Conservation (phyloP, 2,113 vertebrate genomes). For the Myotis lucifugus region DNA sequence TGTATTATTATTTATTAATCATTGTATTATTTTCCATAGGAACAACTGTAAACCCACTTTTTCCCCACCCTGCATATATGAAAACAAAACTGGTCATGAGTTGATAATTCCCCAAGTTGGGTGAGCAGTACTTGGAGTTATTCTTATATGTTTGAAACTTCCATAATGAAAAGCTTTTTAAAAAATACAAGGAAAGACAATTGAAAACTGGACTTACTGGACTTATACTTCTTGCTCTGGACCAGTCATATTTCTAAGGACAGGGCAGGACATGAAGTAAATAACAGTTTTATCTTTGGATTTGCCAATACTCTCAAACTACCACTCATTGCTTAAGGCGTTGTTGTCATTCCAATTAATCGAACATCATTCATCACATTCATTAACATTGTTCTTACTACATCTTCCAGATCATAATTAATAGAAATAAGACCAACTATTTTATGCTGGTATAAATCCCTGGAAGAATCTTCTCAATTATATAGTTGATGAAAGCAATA, state of each 20-base stretch:
- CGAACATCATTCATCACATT: constrained; percentile 76
- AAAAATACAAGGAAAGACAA: constrained; percentile 6
- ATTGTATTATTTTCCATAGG: background rate
- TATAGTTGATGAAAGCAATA: constrained; percentile 76
- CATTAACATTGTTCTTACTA: constrained; percentile 74
- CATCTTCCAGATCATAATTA: constrained; percentile 78
- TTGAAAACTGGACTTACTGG: background rate
- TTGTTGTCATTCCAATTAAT: constrained; percentile 78
- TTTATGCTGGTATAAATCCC: constrained; percentile 75
- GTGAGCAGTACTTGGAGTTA: background rate
- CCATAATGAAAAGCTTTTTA: background rate
- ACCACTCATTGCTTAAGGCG: constrained; percentile 67
- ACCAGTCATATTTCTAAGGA: constrained; percentile 55
- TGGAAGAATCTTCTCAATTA: constrained; percentile 73
- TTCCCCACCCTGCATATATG: background rate
- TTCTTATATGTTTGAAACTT: constrained; percentile 1
- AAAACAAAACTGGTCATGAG: constrained; percentile 46
- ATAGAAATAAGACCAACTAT: constrained; percentile 72
- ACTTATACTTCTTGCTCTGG: background rate
- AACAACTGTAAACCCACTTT: background rate
- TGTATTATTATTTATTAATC: background rate
- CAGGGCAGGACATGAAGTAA: constrained; percentile 30
- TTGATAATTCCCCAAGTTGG: background rate
- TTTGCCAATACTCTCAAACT: constrained; percentile 59
- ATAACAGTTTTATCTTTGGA: constrained; percentile 56